Base-by-base conservation (phyloP, 2,888 invertebrate species). In the Sthenelais limicola region DNA sequence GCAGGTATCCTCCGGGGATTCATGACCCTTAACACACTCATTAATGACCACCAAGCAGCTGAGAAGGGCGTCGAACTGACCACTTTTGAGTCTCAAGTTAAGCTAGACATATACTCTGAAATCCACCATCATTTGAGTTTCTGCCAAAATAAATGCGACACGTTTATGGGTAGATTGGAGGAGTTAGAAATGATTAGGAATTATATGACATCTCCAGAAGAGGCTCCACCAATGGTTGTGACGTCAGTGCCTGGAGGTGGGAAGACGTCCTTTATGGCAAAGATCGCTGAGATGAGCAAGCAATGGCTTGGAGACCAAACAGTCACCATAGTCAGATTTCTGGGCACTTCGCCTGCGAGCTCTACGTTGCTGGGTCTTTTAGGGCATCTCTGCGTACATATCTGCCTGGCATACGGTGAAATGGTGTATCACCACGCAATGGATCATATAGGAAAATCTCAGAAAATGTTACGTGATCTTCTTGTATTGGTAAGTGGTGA, bases 201-300 rank as follows among this genome's bases (percentile, higher is more conserved):
- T 7, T 70, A 35, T 35, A 24, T 70, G 54, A 70, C 32, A 35
- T 48, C 47, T 48, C 38, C 32, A 1, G 70, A 43, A 3, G 28
- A 38, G 15, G 33, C 38, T 0, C 54, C n/a, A 24, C 71, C 71
- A 3, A 33, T 71, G 3, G 62, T 71, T 5, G 48, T 71, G 48
- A 35, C 54, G 24, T 26, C 58, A n/a, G 32, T 47, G n/a, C 18
- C 48, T 12, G 71, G 71, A 12, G 43, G 26, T 28, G 71, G 71
- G 15, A 71, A 71, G 48, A 71, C 71, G 9, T 58, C 71, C 2
- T 58, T 71, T 24, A 28, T 62, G 30, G 71, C 71, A 30, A 71
- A 38, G 49, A 49, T 71, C 24, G 48, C 43, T n/a, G 28, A 71
- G 21, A 21, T 12, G n/a, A 15, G n/a, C n/a, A 62, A 32, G 33